These are phyloP conservation scores for Scarus forsteni DNA, from an alignment of 2,797 vertebrate genomes.

Conservation along the genomic window DNA sequence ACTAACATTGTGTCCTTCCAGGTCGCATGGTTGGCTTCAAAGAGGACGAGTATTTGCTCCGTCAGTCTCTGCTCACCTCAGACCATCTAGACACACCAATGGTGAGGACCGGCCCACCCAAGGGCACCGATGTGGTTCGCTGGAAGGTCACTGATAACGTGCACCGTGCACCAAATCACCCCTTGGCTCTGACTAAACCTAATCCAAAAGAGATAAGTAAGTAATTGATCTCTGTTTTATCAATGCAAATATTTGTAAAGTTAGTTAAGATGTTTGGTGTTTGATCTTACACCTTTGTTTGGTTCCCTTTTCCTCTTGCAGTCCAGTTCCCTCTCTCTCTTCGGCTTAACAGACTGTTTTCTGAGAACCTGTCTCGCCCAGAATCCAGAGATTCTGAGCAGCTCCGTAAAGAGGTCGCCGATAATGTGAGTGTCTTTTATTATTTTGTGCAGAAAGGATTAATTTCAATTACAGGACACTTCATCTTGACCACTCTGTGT, in stretches of 20 bases:
- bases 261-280: background rate
- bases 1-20: conserved; percentile 55
- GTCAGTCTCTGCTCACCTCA: conserved; percentile 90
- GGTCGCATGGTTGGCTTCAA: conserved; percentile 96
- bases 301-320: conserved; percentile 33
- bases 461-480: background rate
- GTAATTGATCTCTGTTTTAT: conserved; percentile 48
- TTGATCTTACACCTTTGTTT: background rate
- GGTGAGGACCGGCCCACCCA: conserved; percentile 90
- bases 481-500: conserved; percentile 14
- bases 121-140: conserved; percentile 90
- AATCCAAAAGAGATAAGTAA: conserved; percentile 91
- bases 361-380: conserved; percentile 86
- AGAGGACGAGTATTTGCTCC: conserved; percentile 95
- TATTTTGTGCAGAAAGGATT: background rate
- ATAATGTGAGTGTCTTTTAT: conserved; percentile 86
- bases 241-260: background rate
- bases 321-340: conserved; percentile 90
- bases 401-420: conserved; percentile 90
- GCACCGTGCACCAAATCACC: conserved; percentile 82
- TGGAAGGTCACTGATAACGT: conserved; percentile 97
- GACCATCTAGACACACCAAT: conserved; percentile 95
- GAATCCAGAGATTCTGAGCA: conserved; percentile 89
- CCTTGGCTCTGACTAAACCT: conserved; percentile 76
- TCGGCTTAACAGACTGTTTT: conserved; percentile 89